Base-by-base conservation (phyloP, 2,113 vertebrate genomes). In the Trochalopteron elliotii region DNA sequence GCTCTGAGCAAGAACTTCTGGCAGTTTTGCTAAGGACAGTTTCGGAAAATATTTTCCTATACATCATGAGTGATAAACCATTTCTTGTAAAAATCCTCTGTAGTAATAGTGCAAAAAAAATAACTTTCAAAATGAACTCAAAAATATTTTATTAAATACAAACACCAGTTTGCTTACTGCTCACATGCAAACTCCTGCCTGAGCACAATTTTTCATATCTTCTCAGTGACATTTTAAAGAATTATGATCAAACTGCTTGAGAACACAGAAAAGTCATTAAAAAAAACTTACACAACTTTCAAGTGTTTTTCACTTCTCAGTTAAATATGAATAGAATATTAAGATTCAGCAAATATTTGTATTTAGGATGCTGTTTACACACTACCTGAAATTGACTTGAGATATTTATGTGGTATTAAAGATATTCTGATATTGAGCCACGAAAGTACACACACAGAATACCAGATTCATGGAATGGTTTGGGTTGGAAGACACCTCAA, bases 311-410 rank as follows among this genome's bases (percentile, higher is more conserved):
- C 20, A 75, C 64, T 90, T 84, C 64, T 74, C 24, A 23, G 72
- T 74, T 78, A 77, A 92, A 89, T 53, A 87, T 27, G 5, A 76
- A 76, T 10, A 76, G 12, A 74, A 67, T 65, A 83, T 63, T 70
- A 86, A 63, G 57, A 78, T n/a, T 78, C 39, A 60, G 35, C 57
- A 93, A 90, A 87, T 87, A 93, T 72, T 92, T 88, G 50, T 86
- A 49, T 80, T 90, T 77, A 70, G 87, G 55, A 83, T 22, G 47
- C 33, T 89, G 91, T 57, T 95, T 77, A 93, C 72, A 74, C 8
- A 50, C 13, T 65, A 83, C 23, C 39, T 69, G 42, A 90, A 95
- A 83, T 9, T 49, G 4, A 76, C 33, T 82, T 12, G 25, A 72
- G 44, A 33, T 95, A 65, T 53, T 90, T 92, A 64, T 45, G 45